Evolutionary conservation across 2,113 vertebrate species (phyloP), one percentile per base, ranked within the genome.

Genomic region (Heteronetta atricapilla): DNA sequence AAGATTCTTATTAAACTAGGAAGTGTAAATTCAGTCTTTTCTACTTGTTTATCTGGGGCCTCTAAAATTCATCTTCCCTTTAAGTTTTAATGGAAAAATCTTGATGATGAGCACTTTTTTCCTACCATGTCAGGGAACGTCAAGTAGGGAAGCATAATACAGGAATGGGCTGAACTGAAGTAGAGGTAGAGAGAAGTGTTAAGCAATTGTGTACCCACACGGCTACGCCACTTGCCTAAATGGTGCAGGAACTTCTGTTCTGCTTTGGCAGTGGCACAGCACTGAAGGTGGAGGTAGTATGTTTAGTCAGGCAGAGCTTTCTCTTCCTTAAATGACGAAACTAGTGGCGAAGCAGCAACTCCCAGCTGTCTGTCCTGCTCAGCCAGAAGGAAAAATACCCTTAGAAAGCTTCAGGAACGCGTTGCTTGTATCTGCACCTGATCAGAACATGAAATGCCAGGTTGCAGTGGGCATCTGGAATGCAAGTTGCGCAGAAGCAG

Each of bases 181-280:
- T 29, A 20, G 34, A 52, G 56, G 36, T 52, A 34, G 64, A 69
- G 38, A 14, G n/a, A 82, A 34, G 19, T 1, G 7, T 25, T 10
- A 29, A 21, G 23, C 19, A 10, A 25, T 1, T 4, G 2, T 6
- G 18, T 16, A 10, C 5, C 28, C 13, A 19, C 26, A 1, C 22
- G 14, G 42, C 25, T 67, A 3, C 7, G 36, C 12, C 2, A 10
- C 34, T 23, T 18, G 34, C 66, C 11, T 8, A 23, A 69, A 31
- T 26, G 11, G 18, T 26, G 34, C 5, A 60, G 29, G 0, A 60
- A 33, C 40, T 67, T 62, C 19, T 52, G 40, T 67, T 78, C 26
- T 14, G 10, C 34, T 5, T 11, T 1, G 20, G n/a, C 14, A 26
- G 18, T 26, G 21, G 29, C 11, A 33, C 4, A 34, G 28, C 33